Conservation (phyloP, 2,113 vertebrate genomes). For the Arenaria interpres region DNA sequence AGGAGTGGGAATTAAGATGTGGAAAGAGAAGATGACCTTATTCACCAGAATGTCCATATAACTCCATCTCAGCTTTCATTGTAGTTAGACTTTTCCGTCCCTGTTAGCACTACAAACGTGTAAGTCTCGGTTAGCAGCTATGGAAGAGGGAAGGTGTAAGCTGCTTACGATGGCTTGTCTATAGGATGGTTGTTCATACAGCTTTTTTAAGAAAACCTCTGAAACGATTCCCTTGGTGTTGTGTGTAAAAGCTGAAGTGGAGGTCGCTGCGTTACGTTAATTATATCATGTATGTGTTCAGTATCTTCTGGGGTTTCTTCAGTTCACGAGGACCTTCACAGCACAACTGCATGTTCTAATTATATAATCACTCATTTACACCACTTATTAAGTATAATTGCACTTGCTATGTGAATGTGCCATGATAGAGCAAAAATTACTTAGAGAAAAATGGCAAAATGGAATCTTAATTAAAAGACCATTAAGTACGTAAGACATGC, state of each 20-base stretch:
- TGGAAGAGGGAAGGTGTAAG: background rate
- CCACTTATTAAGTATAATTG: conserved; percentile 65
- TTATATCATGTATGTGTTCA: background rate
- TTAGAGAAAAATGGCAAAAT: conserved; percentile 5
- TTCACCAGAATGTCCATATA: background rate
- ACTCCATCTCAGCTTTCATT: background rate
- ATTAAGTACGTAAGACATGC: background rate
- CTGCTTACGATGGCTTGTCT: background rate
- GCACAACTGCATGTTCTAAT: conserved; percentile 40
- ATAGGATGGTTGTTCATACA: background rate
- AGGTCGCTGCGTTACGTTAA: background rate
- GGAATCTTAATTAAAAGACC: conserved; percentile 26
- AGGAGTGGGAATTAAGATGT: background rate
- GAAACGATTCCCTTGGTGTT: background rate
- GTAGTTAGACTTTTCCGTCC: background rate
- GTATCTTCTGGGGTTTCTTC: background rate
- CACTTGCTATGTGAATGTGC: background rate
- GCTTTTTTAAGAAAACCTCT: background rate
- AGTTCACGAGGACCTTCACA: conserved; percentile 50
- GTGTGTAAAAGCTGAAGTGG: background rate
- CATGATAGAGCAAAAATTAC: conserved; percentile 28
- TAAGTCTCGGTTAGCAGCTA: background rate
- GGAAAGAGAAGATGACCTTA: background rate
- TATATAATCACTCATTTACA: conserved; percentile 54
- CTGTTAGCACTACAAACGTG: background rate